Conservation (phyloP, 1,140 invertebrate species). For the Saccostrea echinata region DNA sequence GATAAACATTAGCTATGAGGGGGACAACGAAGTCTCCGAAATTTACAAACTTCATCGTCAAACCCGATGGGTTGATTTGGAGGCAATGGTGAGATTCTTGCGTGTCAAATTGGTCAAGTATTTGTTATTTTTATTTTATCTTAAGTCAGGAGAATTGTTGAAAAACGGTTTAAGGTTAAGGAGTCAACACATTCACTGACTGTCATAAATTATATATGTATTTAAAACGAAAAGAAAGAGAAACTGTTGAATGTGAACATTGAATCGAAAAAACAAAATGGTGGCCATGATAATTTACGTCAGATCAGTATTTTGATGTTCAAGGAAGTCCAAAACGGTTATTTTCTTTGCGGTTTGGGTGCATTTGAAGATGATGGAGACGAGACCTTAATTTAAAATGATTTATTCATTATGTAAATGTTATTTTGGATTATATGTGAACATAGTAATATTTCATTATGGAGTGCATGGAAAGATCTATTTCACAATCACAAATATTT, state of each 20-base stretch:
- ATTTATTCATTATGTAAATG: no score
- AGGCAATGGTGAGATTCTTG: slow-evolving; percentile 54
- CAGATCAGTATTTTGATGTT: not conserved
- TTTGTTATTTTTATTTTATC: no score
- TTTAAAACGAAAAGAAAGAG: no score
- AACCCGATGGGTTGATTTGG: slow-evolving; percentile 52
- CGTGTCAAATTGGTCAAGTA: not conserved
- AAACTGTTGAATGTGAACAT: not conserved
- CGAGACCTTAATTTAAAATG: no score
- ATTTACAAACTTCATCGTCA: slow-evolving; percentile 43
- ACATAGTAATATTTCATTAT: no score
- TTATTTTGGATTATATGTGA: no score
- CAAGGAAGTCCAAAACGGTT: not conserved
- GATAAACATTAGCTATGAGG: slow-evolving; percentile 51
- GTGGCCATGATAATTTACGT: slow-evolving; percentile 10
- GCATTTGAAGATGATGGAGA: no score
- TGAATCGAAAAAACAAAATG: not conserved
- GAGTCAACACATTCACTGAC: no score
- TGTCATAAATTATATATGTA: not conserved
- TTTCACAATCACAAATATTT: no score
- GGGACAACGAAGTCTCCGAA: slow-evolving; percentile 44
- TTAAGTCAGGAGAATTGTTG: no score
- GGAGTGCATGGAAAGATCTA: no score
- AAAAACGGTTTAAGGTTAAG: no score
- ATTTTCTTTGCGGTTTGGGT: not conserved